These are phyloP conservation scores for Phoxinus dragarum DNA, from an alignment of 2,797 vertebrate species.

Conservation along the genomic window DNA sequence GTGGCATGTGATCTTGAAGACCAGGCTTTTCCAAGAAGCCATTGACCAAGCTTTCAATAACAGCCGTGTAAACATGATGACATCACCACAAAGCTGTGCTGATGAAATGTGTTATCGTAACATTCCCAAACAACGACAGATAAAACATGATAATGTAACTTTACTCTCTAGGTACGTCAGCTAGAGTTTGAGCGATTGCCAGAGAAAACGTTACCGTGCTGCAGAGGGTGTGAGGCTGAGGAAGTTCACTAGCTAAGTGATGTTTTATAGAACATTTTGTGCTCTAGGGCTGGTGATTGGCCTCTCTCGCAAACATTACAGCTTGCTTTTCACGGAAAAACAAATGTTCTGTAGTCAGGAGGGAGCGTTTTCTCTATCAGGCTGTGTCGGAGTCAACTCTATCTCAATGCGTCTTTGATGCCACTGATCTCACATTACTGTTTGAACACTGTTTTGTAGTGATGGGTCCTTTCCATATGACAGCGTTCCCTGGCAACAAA, in stretches of 20 bases:
- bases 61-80: slow-evolving; percentile 42
- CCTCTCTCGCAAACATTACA: slow-evolving; percentile 52
- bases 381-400: slow-evolving; percentile 16
- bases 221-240: slow-evolving; percentile 29
- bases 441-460: slow-evolving; percentile 77
- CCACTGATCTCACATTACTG: slow-evolving; percentile 39
- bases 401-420: slow-evolving; percentile 19
- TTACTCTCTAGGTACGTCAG: slow-evolving; percentile 24
- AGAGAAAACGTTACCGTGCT: slow-evolving; percentile 23
- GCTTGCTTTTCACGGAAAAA: slow-evolving; percentile 55
- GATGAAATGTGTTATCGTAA: slow-evolving; percentile 21
- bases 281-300: slow-evolving; percentile 61
- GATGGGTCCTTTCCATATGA: slow-evolving; percentile 99
- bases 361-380: slow-evolving; percentile 43
- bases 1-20: slow-evolving; percentile 23
- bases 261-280: slow-evolving; percentile 76
- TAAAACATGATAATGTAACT: slow-evolving; percentile 41
- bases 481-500: slow-evolving; percentile 99
- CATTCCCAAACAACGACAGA: slow-evolving; percentile 20
- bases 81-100: slow-evolving; percentile 36
- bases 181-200: slow-evolving; percentile 44
- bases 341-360: slow-evolving; percentile 46
- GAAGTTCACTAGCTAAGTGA: slow-evolving; percentile 54
- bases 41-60: slow-evolving; percentile 43
- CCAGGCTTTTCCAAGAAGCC: slow-evolving; percentile 46